Evolutionary conservation across 2,797 vertebrate genomes (phyloP).

Genomic region (Acipenser ruthenus): DNA sequence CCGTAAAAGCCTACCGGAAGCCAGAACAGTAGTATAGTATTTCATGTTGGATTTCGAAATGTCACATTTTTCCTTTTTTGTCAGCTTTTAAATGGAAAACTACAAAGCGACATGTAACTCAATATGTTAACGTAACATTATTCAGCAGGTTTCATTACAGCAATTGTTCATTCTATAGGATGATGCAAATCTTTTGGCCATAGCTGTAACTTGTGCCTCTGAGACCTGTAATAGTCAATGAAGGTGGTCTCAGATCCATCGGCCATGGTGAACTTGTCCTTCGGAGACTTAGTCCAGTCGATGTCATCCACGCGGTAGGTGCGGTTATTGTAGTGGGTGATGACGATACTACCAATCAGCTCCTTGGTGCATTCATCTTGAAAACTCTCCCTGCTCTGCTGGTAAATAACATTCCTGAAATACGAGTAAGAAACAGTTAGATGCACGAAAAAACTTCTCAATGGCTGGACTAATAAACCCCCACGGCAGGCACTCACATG

Average conservation of each 20-base stretch:
- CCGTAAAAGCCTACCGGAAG: too few relatives aligned
- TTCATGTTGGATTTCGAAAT: too few relatives aligned
- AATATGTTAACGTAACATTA: too few relatives aligned
- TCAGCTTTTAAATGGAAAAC: too few relatives aligned
- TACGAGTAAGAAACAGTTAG: neutral
- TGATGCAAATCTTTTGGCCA: too few relatives aligned
- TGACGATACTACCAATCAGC: constrained; percentile 73
- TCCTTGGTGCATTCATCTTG: constrained; percentile 79
- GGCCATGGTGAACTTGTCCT: constrained; percentile 72
- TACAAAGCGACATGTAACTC: too few relatives aligned
- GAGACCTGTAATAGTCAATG: constrained; percentile 83
- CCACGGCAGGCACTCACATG: constrained; percentile 66
- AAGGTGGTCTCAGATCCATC: constrained; percentile 72
- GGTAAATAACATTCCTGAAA: constrained; percentile 69
- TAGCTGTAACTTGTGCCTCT: too few relatives aligned
- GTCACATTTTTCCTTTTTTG: too few relatives aligned
- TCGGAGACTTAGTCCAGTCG: constrained; percentile 81
- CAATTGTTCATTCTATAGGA: too few relatives aligned
- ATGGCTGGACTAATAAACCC: neutral
- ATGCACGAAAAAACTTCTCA: neutral
- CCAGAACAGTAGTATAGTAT: too few relatives aligned
- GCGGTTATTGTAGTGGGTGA: constrained; percentile 90
- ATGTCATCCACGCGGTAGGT: constrained; percentile 83
- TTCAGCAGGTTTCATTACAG: too few relatives aligned
- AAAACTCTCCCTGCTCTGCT: constrained; percentile 65